phyloP scores from a whole-genome alignment of 2,888 invertebrate genomes.

The Xylophagus ater region DNA sequence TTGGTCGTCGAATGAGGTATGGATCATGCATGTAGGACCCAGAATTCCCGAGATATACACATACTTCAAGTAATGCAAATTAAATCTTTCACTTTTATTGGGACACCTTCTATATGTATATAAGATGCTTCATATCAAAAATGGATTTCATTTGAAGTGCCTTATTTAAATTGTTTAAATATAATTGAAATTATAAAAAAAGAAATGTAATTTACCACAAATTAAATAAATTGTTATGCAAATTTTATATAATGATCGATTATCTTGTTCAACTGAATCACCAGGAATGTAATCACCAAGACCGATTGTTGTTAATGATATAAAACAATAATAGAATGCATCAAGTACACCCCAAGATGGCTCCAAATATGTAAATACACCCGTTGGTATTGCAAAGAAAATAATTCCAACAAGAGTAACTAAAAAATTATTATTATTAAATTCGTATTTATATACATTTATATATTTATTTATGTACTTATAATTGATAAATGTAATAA shows the following conservation, averaged over 20 bases:
- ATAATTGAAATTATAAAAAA: no score
- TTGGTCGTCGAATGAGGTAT: no score
- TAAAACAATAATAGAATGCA: slow-evolving; percentile 84
- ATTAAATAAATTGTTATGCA: slow-evolving; percentile 57
- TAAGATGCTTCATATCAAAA: no score
- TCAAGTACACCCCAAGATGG: slow-evolving; percentile 76
- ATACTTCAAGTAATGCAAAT: no score
- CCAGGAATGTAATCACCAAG: slow-evolving; percentile 78
- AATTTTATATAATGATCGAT: slow-evolving; percentile 72
- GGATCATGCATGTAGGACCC: no score
- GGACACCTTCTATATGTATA: no score
- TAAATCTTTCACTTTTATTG: no score
- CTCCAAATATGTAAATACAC: slow-evolving; percentile 62
- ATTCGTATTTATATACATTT: neutral
- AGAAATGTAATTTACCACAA: slow-evolving; percentile 25
- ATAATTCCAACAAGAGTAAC: slow-evolving; percentile 45
- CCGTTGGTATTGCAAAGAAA: slow-evolving; percentile 66
- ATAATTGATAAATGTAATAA: slow-evolving; percentile 63
- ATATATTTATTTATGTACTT: slow-evolving; percentile 37
- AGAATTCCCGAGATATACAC: no score
- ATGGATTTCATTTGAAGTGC: no score
- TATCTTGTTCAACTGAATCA: slow-evolving; percentile 62
- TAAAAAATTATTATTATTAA: no score
- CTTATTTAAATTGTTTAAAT: no score
- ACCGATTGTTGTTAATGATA: slow-evolving; percentile 80